Evolutionary conservation across 92 coral and sea anemone species (phyloP).

Genomic region (Actinostola sp.): DNA sequence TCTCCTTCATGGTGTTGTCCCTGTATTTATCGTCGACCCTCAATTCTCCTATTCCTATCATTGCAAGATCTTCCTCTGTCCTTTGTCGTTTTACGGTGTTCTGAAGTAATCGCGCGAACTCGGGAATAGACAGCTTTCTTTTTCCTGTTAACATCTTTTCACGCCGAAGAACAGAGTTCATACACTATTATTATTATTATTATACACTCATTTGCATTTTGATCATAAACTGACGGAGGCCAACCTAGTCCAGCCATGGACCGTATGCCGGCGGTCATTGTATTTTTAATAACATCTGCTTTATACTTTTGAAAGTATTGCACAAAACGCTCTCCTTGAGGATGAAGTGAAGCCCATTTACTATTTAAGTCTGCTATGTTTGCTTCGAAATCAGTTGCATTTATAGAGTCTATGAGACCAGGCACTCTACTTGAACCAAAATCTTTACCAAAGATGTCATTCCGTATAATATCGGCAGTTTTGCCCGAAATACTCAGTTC

Average conservation of each 20-base stretch:
- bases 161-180: constrained; percentile 42
- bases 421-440: constrained; percentile 19
- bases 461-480: neutral
- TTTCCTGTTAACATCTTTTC: constrained; percentile 25
- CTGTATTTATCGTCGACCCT: constrained; percentile 2
- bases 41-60: constrained; percentile 40
- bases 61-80: constrained; percentile 43
- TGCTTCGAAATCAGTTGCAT: neutral
- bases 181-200: too few species aligned
- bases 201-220: constrained; percentile 54
- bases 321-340: constrained; percentile 26
- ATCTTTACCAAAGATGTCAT: neutral
- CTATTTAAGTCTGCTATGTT: neutral
- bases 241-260: constrained; percentile 57
- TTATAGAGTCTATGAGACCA: constrained; percentile 26
- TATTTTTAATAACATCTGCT: constrained; percentile 26
- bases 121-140: constrained; percentile 35
- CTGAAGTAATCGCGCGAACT: constrained; percentile 10
- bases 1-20: constrained; percentile 7
- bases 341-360: constrained; percentile 7
- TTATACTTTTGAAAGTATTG: constrained; percentile 31
- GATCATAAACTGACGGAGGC: constrained; percentile 48
- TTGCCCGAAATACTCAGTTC: constrained; percentile 16
- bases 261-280: constrained; percentile 40
- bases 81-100: constrained; percentile 38